Percentiles rank a stretch among this genome's conserved stretches.
Evolutionary conservation across 2,797 vertebrate species (phyloP).

Genomic region (Argentina silus): DNA sequence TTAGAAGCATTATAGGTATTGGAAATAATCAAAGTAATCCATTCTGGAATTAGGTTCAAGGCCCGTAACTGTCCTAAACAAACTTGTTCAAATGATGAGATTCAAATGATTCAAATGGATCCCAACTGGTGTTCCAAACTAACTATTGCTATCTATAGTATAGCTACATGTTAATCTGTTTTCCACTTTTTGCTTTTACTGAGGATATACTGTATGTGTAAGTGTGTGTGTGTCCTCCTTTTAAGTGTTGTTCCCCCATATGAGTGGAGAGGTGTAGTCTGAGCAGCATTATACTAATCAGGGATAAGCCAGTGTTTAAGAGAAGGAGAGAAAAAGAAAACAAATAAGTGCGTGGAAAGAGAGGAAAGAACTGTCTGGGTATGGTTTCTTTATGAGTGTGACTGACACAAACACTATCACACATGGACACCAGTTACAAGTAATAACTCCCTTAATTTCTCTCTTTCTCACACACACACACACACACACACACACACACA

Average conservation of each 20-base stretch:
- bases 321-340: neutral
- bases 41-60: no score
- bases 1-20: no score
- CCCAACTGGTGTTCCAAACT: no score
- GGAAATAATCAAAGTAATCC: no score
- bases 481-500: no score
- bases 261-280: neutral
- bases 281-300: slow-evolving; percentile 71
- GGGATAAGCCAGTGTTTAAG: slow-evolving; percentile 73
- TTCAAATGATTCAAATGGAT: no score
- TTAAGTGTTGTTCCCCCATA: neutral
- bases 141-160: no score
- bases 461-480: no score
- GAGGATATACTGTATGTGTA: neutral
- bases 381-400: neutral
- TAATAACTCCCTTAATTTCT: neutral
- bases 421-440: neutral
- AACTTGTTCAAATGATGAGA: no score
- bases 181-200: neutral
- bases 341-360: neutral
- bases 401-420: neutral
- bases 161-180: neutral
- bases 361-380: neutral
- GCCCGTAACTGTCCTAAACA: no score
- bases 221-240: neutral